These are phyloP conservation scores for Mongoloraphidia duomilia DNA, from an alignment of 2,888 invertebrate genomes.

Conservation along the genomic window DNA sequence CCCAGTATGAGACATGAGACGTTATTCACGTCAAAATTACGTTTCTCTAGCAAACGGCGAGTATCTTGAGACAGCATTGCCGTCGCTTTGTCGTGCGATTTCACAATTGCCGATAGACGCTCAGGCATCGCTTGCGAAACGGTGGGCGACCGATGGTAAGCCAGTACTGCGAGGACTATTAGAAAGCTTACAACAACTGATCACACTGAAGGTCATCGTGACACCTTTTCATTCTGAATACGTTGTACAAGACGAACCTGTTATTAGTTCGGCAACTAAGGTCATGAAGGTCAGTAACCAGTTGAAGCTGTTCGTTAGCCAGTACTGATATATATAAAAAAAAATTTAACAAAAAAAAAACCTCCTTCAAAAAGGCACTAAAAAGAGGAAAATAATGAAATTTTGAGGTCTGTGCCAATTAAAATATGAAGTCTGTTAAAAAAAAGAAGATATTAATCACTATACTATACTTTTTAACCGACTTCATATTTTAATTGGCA, in stretches of 20 bases:
- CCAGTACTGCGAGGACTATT: slow-evolving; percentile 46
- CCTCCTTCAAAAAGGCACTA: no score
- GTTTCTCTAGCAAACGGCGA: slow-evolving; percentile 49
- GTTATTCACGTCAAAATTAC: no score
- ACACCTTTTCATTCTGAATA: slow-evolving; percentile 57
- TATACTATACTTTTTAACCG: no score
- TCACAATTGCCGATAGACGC: slow-evolving; percentile 56
- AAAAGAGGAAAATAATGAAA: no score
- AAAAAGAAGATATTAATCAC: no score
- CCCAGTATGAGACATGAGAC: no score
- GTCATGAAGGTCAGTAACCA: slow-evolving; percentile 56
- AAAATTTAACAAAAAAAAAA: no score
- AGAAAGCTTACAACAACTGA: slow-evolving; percentile 73
- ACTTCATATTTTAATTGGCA: no score
- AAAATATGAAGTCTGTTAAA: no score
- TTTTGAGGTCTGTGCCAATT: no score
- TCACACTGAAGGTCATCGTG: slow-evolving; percentile 71
- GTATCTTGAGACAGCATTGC: slow-evolving; percentile 69
- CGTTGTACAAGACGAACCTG: slow-evolving; percentile 71
- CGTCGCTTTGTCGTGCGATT: slow-evolving; percentile 62
- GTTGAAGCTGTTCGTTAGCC: no score
- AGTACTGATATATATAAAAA: no score
- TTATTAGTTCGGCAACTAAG: slow-evolving; percentile 72
- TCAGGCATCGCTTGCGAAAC: slow-evolving; percentile 65
- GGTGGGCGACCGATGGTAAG: slow-evolving; percentile 51